Evolutionary conservation across 2,888 invertebrate genomes (phyloP).

Genomic region (Xylota sylvarum): DNA sequence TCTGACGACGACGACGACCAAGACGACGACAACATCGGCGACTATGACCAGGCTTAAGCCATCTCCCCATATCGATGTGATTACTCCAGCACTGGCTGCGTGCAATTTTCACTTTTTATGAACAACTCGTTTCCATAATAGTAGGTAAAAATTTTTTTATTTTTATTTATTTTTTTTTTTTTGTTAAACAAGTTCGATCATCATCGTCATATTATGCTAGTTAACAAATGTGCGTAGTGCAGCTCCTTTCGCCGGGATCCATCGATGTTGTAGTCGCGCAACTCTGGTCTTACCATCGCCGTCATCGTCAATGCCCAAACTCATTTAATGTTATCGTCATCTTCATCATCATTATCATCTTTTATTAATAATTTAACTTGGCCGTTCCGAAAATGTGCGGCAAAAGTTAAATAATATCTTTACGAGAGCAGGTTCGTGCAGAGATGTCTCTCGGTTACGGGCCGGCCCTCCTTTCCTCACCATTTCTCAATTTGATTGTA

Average conservation of each 20-base stretch:
- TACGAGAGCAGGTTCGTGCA: slow-evolving; percentile 1
- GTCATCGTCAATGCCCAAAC: slow-evolving; percentile 69
- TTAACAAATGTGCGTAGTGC: slow-evolving; percentile 67
- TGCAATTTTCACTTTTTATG: slow-evolving; percentile 78
- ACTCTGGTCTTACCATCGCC: slow-evolving; percentile 62
- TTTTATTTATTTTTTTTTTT: slow-evolving; percentile 40
- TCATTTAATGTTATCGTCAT: slow-evolving; percentile 75
- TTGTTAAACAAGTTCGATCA: slow-evolving; percentile 72
- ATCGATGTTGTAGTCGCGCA: not conserved
- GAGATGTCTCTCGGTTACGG: not conserved
- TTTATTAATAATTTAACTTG: slow-evolving; percentile 71
- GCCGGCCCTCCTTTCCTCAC: not conserved
- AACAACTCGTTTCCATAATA: slow-evolving; percentile 77
- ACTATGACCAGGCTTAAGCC: slow-evolving; percentile 58
- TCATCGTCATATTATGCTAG: slow-evolving; percentile 70
- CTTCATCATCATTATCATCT: slow-evolving; percentile 74
- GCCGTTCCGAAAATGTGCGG: slow-evolving; percentile 32
- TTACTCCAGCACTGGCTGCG: slow-evolving; percentile 68
- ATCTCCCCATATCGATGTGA: slow-evolving; percentile 68
- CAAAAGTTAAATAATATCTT: slow-evolving; percentile 56
- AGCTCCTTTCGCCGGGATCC: slow-evolving; percentile 60
- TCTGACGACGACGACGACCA: slow-evolving; percentile 61
- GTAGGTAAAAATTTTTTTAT: slow-evolving; percentile 52
- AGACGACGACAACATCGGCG: slow-evolving; percentile 37
- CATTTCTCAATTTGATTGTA: slow-evolving; percentile 37